These are phyloP conservation scores for Amphipyra tragopoginis DNA, from an alignment of 2,888 invertebrate genomes.

Conservation along the genomic window DNA sequence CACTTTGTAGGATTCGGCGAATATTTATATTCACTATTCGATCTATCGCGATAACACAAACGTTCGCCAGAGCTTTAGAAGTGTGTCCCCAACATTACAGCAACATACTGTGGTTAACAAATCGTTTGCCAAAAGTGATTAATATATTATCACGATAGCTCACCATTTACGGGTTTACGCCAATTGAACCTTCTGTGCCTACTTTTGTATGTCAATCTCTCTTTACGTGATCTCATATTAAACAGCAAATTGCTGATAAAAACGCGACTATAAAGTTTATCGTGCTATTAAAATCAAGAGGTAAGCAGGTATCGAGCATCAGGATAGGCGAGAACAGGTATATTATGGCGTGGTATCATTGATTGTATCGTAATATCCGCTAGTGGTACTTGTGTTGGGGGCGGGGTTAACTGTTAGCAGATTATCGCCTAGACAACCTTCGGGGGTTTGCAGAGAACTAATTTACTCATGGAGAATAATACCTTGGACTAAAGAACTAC, in stretches of 20 bases:
- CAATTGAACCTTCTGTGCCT: neutral
- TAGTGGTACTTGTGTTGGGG: constrained; percentile 6
- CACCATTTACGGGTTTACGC: too few species aligned
- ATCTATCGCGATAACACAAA: too few species aligned
- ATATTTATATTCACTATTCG: too few species aligned
- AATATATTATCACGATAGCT: too few species aligned
- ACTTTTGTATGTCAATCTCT: constrained; percentile 4
- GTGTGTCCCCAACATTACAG: too few species aligned
- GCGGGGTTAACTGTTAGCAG: constrained; percentile 39
- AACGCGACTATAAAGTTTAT: constrained; percentile 41
- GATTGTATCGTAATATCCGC: constrained; percentile 51
- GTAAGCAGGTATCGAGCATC: constrained; percentile 31
- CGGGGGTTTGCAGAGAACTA: neutral
- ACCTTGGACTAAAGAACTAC: too few species aligned
- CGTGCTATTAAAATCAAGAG: constrained; percentile 41
- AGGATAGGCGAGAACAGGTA: constrained; percentile 40
- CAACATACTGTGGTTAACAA: too few species aligned
- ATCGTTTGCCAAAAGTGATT: too few species aligned
- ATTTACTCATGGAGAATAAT: too few species aligned
- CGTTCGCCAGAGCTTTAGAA: too few species aligned
- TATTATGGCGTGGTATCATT: constrained; percentile 40
- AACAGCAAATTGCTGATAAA: constrained; percentile 46
- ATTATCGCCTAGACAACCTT: constrained; percentile 23
- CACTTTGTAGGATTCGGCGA: too few species aligned
- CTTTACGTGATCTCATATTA: constrained; percentile 25